A percentile compares a stretch with the other conserved stretches of the same genome.
Evolutionary conservation across 2,888 invertebrate genomes (phyloP).

Genomic region (Linnaemya tessellans): DNA sequence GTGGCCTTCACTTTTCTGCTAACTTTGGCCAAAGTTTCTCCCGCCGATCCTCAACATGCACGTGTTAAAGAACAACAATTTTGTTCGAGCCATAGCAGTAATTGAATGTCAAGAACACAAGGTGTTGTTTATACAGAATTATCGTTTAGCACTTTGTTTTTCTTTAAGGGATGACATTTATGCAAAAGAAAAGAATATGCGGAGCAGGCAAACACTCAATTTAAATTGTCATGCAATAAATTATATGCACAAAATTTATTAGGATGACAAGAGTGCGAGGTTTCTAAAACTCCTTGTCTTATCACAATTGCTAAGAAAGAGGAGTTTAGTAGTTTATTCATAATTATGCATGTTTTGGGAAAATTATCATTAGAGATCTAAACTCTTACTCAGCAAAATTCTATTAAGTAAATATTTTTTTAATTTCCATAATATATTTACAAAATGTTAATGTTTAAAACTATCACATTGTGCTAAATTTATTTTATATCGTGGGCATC

Average conservation of each 20-base stretch:
- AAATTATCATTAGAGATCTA: too few species aligned
- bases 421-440: background rate
- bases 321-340: background rate
- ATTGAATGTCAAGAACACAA: conserved; percentile 25
- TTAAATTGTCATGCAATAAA: background rate
- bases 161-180: conserved; percentile 30
- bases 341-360: too few species aligned
- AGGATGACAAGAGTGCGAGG: background rate
- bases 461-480: background rate
- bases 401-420: background rate
- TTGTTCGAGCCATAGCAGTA: background rate
- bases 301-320: background rate
- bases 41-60: background rate
- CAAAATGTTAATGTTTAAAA: background rate
- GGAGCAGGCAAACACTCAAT: background rate
- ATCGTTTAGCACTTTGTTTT: conserved; percentile 7
- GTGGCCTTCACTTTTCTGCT: too few species aligned
- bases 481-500: background rate
- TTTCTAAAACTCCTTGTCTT: background rate
- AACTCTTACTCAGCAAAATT: background rate
- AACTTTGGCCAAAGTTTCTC: too few species aligned
- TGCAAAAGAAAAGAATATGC: background rate
- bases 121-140: background rate
- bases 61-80: background rate
- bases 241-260: too few species aligned